phyloP scores from a whole-genome alignment of 1,140 invertebrate genomes.

The Ridgeia piscesae region DNA sequence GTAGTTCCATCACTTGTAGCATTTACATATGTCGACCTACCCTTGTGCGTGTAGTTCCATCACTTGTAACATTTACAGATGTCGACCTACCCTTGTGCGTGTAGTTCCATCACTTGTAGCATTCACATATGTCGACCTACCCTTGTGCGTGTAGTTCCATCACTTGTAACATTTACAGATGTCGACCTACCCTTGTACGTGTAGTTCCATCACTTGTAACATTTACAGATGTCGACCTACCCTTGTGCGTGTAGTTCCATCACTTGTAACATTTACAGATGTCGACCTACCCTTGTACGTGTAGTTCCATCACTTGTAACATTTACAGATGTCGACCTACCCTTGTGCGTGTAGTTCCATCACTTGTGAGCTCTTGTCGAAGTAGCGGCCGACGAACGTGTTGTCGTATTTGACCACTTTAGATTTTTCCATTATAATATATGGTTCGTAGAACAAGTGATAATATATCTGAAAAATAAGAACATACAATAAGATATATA shows the following conservation, averaged over 20 bases:
- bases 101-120: no score
- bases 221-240: background rate
- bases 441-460: background rate
- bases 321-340: background rate
- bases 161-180: no score
- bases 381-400: background rate
- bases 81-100: no score
- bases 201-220: background rate
- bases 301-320: background rate
- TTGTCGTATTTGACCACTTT: background rate
- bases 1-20: no score
- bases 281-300: background rate
- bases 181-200: no score
- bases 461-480: background rate
- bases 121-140: no score
- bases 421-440: background rate
- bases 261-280: no score
- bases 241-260: background rate
- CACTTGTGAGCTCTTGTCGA: constrained; percentile 3
- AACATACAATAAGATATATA: background rate
- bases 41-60: no score
- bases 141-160: no score
- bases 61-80: no score
- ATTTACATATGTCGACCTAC: no score
- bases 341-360: background rate